Evolutionary conservation across 2,113 vertebrate species (phyloP).

Genomic region (Seriola aureovittata): DNA sequence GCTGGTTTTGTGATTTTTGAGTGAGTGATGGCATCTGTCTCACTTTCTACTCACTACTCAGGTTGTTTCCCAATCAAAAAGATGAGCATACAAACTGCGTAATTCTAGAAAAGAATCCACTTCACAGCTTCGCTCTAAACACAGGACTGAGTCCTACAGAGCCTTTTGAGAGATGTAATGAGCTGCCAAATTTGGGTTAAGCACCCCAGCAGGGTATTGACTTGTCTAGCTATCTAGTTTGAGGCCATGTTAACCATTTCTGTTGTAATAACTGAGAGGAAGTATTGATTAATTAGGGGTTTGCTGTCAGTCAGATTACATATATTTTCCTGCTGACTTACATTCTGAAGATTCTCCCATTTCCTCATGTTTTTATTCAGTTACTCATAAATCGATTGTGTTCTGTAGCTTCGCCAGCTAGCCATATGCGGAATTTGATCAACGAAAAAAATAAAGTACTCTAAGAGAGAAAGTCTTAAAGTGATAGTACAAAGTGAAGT

Average conservation of each 20-base stretch:
- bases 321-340: slow-evolving; percentile 3
- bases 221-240: slow-evolving; percentile 38
- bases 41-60: slow-evolving; percentile 19
- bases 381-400: not conserved
- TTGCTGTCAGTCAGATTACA: slow-evolving; percentile 31
- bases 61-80: slow-evolving; percentile 27
- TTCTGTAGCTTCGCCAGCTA: not conserved
- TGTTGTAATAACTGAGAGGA: slow-evolving; percentile 30
- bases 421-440: slow-evolving; percentile 3
- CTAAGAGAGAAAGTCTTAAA: slow-evolving; percentile 16
- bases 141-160: slow-evolving; percentile 42
- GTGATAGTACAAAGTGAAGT: slow-evolving; percentile 8
- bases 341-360: slow-evolving; percentile 1
- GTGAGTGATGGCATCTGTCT: slow-evolving; percentile 50
- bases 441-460: not conserved
- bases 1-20: slow-evolving; percentile 44
- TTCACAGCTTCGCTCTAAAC: slow-evolving; percentile 22
- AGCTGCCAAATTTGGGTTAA: slow-evolving; percentile 45
- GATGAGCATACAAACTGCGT: slow-evolving; percentile 38
- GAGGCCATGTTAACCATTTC: slow-evolving; percentile 32
- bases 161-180: slow-evolving; percentile 50
- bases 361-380: not conserved
- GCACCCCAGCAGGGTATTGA: slow-evolving; percentile 55
- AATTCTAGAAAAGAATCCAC: slow-evolving; percentile 42
- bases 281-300: slow-evolving; percentile 32